Percentiles rank a stretch among this genome's conserved stretches.
These are phyloP conservation scores for Agonopterix alstromeriana DNA, from an alignment of 2,888 invertebrate genomes.

Conservation along the genomic window DNA sequence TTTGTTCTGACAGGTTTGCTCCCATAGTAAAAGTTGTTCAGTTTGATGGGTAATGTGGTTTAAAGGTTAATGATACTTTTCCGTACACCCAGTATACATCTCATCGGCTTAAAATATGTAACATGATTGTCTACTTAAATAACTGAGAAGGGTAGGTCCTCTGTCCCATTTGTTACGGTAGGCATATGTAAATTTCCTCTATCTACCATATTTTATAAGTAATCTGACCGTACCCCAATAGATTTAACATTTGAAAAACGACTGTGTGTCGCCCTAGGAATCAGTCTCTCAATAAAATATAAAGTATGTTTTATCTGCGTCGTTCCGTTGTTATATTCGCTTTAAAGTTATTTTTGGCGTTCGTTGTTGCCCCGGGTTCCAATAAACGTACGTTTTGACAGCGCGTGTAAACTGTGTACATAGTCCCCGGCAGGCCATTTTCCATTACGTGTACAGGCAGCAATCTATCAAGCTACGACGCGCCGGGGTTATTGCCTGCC, in stretches of 20 bases:
- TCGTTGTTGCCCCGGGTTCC: too few relatives aligned
- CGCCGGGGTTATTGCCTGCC: background rate
- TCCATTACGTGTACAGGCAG: background rate
- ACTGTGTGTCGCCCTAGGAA: background rate
- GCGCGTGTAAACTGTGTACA: background rate
- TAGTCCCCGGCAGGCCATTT: background rate
- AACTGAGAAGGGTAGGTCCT: background rate
- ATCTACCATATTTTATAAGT: constrained; percentile 10
- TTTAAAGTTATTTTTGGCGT: background rate
- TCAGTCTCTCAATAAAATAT: constrained; percentile 3
- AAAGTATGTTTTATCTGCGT: background rate
- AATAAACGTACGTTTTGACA: too few relatives aligned
- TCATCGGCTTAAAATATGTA: too few relatives aligned
- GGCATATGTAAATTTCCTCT: constrained; percentile 7
- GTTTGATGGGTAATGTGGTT: too few relatives aligned
- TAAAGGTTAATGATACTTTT: too few relatives aligned
- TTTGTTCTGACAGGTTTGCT: too few relatives aligned
- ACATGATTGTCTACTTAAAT: too few relatives aligned
- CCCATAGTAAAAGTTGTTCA: too few relatives aligned
- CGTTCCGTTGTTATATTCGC: background rate
- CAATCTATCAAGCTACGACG: constrained; percentile 2
- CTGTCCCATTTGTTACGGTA: constrained; percentile 1
- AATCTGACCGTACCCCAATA: constrained; percentile 7
- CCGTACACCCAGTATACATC: too few relatives aligned
- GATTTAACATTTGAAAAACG: constrained; percentile 6